Evolutionary conservation across 1,140 invertebrate genomes (phyloP), one percentile per base, ranked within the genome.

Genomic region (Elymnias hypermnestra): DNA sequence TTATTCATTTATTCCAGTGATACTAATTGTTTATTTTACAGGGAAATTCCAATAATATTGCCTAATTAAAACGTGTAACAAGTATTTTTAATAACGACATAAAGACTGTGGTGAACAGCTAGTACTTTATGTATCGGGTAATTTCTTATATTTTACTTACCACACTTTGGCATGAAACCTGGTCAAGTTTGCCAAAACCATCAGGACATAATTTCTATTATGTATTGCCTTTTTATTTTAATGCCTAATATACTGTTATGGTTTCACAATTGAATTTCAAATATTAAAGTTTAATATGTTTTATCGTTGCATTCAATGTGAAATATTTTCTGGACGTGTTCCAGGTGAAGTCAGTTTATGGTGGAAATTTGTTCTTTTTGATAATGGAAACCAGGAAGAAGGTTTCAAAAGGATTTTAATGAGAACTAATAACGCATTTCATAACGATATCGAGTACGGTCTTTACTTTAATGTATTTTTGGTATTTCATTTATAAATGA

Each of bases 221-320:
- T 28, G 25, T 43, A 51, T 51, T 31, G 26, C 41, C n/a, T 15
- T 51, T 51, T 51, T 44, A 51, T 51, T 51, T 14, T 51, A 51
- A 50, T 50, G 21, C 12, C 13, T 43, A 43, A 50, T 43, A 29
- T 43, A 50, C 10, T 37, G 39, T 42, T 50, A 43, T 38, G 40
- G 40, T 28, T 18, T 36, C 39, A 29, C 39, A 22, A 50, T 43
- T 42, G 40, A 44, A 51, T 38, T 51, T 38, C 36, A 47, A 31
- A 39, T 22, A 10, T 23, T 5, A 19, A 19, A 14, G 6, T 17
- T 36, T 19, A 36, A 19, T 17, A 15, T 25, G 38, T 18, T 40
- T 40, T 40, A 40, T 28, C 5, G 38, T 40, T 40, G 13, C 38
- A 10, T 28, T 28, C 18, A 8, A 18, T 31, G 12, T 37, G 18